phyloP scores from a whole-genome alignment of 2,113 vertebrate species.

The Leptodactylus fuscus region DNA sequence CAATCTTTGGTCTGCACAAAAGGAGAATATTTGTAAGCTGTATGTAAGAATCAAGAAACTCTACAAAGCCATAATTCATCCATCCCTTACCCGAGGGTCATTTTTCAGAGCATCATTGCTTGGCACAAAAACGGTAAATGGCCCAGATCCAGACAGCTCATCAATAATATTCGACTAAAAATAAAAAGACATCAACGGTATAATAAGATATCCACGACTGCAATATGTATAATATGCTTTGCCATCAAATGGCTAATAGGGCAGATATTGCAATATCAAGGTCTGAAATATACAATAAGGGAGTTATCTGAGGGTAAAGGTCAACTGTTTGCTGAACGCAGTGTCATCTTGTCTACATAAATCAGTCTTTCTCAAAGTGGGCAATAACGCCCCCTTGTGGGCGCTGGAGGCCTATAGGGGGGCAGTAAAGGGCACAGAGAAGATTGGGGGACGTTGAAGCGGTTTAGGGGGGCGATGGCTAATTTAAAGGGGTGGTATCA shows the following conservation, averaged over 20 bases:
- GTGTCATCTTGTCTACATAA: too few relatives aligned
- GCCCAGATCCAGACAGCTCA: slow-evolving; percentile 76
- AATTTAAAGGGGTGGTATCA: too few relatives aligned
- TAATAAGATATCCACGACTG: background rate
- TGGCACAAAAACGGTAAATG: slow-evolving; percentile 89
- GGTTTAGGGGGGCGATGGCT: too few relatives aligned
- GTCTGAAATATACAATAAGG: background rate
- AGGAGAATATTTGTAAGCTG: background rate
- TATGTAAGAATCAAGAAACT: background rate
- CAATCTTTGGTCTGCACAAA: slow-evolving; percentile 71
- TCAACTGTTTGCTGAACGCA: too few relatives aligned
- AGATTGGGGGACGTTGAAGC: too few relatives aligned
- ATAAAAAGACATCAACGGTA: background rate
- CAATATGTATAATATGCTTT: too few relatives aligned
- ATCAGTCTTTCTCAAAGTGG: too few relatives aligned
- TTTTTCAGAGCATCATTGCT: slow-evolving; percentile 53
- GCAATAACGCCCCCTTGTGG: too few relatives aligned
- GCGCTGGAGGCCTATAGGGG: too few relatives aligned
- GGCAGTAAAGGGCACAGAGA: too few relatives aligned
- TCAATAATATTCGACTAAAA: slow-evolving; percentile 70
- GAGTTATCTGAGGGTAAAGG: background rate
- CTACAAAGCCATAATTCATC: background rate
- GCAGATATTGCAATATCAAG: too few relatives aligned
- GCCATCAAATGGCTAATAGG: too few relatives aligned
- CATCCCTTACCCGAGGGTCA: slow-evolving; percentile 71